Conservation (phyloP, 1,140 invertebrate species). For the Zaprionus taronus region DNA sequence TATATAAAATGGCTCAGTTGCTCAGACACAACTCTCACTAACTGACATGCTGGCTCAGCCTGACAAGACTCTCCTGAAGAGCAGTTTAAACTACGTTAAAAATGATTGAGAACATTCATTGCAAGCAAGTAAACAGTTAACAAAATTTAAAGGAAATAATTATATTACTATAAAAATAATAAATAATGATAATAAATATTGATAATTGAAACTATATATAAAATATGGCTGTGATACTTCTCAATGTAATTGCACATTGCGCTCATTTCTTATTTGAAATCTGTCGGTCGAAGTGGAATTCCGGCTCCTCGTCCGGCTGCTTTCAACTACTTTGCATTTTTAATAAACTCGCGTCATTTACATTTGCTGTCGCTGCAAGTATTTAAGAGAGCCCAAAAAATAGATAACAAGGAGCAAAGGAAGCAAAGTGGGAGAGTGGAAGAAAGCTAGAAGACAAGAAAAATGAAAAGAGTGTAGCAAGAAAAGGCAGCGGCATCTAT, state of each 20-base stretch:
- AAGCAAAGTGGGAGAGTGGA: neutral
- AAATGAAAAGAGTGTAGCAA: neutral
- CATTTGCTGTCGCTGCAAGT: slow-evolving; percentile 39
- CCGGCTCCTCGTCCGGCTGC: neutral
- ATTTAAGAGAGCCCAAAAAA: slow-evolving; percentile 14
- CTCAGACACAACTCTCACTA: neutral
- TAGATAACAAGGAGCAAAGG: neutral
- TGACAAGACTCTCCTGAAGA: too few relatives aligned
- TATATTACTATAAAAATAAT: neutral
- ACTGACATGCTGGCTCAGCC: neutral
- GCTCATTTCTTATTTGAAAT: slow-evolving; percentile 1
- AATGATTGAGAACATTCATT: neutral
- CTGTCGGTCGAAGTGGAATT: neutral
- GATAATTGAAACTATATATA: neutral
- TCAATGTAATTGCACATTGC: neutral
- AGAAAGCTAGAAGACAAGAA: neutral
- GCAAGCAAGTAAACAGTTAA: neutral
- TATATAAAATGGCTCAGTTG: slow-evolving; percentile 55
- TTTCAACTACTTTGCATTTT: slow-evolving; percentile 27
- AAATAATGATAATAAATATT: neutral
- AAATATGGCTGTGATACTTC: neutral
- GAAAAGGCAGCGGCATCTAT: slow-evolving; percentile 25
- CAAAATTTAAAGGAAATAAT: neutral
- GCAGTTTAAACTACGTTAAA: neutral
- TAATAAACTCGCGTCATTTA: slow-evolving; percentile 42